phyloP scores from a whole-genome alignment of 1,140 invertebrate species.

The Eurytemora carolleeae region DNA sequence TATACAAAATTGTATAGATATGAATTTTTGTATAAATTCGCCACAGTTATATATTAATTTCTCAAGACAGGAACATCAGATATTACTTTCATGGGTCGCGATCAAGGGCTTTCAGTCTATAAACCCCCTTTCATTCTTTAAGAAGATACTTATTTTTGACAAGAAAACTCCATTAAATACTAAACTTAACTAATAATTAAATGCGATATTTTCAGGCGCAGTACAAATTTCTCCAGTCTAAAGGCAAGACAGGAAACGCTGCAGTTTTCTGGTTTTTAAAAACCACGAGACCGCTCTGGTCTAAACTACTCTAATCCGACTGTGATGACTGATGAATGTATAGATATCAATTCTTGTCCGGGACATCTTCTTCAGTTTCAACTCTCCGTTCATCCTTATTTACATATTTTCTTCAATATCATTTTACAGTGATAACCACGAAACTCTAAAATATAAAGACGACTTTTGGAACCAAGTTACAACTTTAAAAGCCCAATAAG shows the following conservation, averaged over 20 bases:
- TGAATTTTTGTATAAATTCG: background rate
- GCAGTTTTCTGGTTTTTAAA: conserved; percentile 6
- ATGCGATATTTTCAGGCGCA: conserved; percentile 3
- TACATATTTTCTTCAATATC: too few species aligned
- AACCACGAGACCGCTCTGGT: background rate
- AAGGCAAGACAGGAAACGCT: background rate
- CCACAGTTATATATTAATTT: background rate
- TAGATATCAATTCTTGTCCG: too few species aligned
- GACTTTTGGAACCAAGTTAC: too few species aligned
- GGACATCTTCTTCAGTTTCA: too few species aligned
- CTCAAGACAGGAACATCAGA: background rate
- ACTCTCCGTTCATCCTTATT: too few species aligned
- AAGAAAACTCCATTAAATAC: background rate
- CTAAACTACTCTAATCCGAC: background rate
- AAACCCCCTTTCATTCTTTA: too few species aligned
- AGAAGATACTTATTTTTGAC: background rate
- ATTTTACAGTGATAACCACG: too few species aligned
- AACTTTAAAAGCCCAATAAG: too few species aligned
- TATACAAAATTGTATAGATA: too few species aligned
- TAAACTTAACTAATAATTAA: background rate
- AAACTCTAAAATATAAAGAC: too few species aligned
- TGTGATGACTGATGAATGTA: too few species aligned
- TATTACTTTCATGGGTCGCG: background rate
- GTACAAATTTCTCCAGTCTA: conserved; percentile 8
- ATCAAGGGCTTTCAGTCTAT: too few species aligned